These are phyloP conservation scores for Tinamus guttatus DNA, from an alignment of 2,113 vertebrate species.

Conservation along the genomic window DNA sequence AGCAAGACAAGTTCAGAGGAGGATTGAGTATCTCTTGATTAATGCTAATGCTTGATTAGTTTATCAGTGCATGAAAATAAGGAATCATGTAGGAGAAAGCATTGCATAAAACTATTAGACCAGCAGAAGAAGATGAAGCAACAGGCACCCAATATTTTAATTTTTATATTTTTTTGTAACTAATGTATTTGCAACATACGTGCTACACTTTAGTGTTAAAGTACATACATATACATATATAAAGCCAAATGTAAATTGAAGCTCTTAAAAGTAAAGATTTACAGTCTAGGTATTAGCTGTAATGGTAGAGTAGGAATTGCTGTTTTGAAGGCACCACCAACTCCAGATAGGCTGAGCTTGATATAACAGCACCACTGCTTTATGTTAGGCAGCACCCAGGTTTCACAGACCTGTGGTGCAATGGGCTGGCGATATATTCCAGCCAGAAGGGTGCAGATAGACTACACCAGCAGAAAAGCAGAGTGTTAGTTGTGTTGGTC, in stretches of 20 bases:
- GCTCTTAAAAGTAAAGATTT: not conserved
- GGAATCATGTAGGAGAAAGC: not conserved
- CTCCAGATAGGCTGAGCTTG: not conserved
- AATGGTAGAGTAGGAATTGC: not conserved
- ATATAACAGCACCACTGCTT: not conserved
- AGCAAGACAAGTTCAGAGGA: not conserved
- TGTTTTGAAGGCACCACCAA: not conserved
- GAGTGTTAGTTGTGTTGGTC: not conserved
- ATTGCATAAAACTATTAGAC: not conserved
- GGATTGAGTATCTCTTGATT: not conserved
- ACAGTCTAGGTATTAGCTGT: not conserved
- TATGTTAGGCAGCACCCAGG: not conserved
- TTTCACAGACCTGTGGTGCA: not conserved
- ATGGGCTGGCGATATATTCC: not conserved
- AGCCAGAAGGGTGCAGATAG: not conserved
- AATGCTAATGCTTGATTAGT: not conserved
- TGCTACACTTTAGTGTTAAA: not conserved
- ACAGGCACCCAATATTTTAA: not conserved
- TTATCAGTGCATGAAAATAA: not conserved
- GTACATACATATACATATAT: not conserved
- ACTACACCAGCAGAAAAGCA: not conserved
- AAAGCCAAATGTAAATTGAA: not conserved
- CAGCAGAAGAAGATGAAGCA: not conserved
- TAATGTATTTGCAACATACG: not conserved
- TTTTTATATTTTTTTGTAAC: not conserved